Evolutionary conservation across 2,797 vertebrate genomes (phyloP), one percentile per base, ranked within the genome.

Genomic region (Toxotes lorentzi): DNA sequence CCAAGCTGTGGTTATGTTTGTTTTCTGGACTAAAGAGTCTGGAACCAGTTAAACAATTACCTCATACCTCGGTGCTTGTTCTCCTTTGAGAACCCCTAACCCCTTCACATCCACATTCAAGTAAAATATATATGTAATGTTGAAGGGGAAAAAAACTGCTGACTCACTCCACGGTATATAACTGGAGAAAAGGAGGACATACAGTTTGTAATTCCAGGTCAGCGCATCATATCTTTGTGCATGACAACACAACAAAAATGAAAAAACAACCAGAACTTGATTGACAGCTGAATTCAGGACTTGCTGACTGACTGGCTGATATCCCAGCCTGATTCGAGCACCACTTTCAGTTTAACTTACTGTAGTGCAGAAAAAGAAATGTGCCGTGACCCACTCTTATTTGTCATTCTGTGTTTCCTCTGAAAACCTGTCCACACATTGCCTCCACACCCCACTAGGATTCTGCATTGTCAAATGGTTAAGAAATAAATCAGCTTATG

Each of bases 201-300:
- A 21, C 6, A 17, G 24, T 67, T 54, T 61, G 41, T 63, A 24
- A 57, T 63, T 47, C 27, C 58, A 74, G 13, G 34, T 74, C 60
- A 34, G n/a, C 68, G 34, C 47, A 70, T 76, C 48, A 30, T 47
- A 40, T 69, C 9, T 48, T 19, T 47, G 35, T 30, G 48, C 34
- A 59, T 17, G 24, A 61, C 2, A 4, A 35, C 32, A 19, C 4
- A 2, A 17, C 32, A 35, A 6, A 27, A 41, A 14, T 41, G 13
- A 41, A 40, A 41, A 41, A 41, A 14, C 40, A 41, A 41, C 40
- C 13, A 48, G 12, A 53, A 27, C 50, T 4, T 51, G n/a, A 24
- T 2, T 24, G 10, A 24, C n/a, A 24, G 50, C 24, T n/a, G 48
- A 40, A 58, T 16, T 34, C 24, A 11, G 47, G 21, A 50, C 9